Evolutionary conservation across 2,113 vertebrate species (phyloP), one percentile per base, ranked within the genome.

Genomic region (Platichthys stellatus): DNA sequence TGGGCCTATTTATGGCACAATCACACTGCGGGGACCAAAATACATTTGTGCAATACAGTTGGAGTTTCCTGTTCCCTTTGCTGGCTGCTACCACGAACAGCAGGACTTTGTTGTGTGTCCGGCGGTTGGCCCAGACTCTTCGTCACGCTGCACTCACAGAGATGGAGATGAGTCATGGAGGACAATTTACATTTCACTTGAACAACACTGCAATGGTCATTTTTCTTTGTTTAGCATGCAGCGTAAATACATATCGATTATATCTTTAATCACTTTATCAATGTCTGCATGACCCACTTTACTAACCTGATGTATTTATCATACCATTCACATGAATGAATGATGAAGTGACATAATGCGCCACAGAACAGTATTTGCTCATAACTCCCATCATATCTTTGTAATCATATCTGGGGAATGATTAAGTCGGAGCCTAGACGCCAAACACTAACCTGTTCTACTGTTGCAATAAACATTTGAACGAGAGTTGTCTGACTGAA

Each of bases 21-120:
- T 88, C 78, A 80, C 81, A 72, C 78, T 63, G 78, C 49, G 26
- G 28, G 49, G 71, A 75, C 77, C 71, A 76, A 88, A 90, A 92
- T 89, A 88, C 70, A 75, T 75, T 28, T 73, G 56, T 75, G 84
- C 68, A 78, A 59, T 74, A 87, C 74, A 69, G 87, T 85, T 81
- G 74, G 86, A 79, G 80, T 83, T 89, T 88, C 87, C 90, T 87
- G 73, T 85, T 88, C 63, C 73, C 69, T 84, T 45, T 69, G 21
- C 74, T 28, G 69, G 54, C 69, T 57, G 26, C 67, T 67, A 40
- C 54, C 49, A 38, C 10, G 1, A 74, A 75, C 64, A 76, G 69
- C 18, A 49, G 63, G 75, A 83, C 49, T 65, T 20, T 51, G 31
- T 35, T 1, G 15, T 51, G 40, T 43, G 58, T 79, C 69, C 57